Evolutionary conservation across 2,888 invertebrate genomes (phyloP).

Genomic region (Malthinus flaveolus): DNA sequence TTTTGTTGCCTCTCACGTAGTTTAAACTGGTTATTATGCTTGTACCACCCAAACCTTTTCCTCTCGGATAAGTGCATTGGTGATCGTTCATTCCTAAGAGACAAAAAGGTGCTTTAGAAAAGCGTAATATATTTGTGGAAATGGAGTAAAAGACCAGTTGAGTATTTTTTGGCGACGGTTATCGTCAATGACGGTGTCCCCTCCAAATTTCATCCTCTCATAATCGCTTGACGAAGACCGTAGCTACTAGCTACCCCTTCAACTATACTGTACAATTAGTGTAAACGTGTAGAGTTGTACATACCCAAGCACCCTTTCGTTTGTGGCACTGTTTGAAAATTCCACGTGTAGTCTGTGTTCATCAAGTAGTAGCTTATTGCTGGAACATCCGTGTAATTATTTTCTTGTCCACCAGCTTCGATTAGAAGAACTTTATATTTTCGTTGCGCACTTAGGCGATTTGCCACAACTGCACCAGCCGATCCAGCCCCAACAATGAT

Average conservation of each 20-base stretch:
- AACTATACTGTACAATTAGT: no score
- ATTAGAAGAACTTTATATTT: conserved; percentile 67
- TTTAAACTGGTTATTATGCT: conserved; percentile 31
- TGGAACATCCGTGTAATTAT: conserved; percentile 12
- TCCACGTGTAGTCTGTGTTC: conserved; percentile 8
- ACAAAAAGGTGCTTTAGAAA: neutral
- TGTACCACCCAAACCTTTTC: conserved; percentile 26
- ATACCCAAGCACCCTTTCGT: neutral
- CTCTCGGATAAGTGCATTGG: neutral
- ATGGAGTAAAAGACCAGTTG: neutral
- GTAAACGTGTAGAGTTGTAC: no score
- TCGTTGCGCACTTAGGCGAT: conserved; percentile 65
- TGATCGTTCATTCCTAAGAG: neutral
- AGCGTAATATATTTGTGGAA: neutral
- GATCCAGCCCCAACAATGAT: conserved; percentile 70
- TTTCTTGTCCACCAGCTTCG: conserved; percentile 60
- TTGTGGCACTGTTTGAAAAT: conserved; percentile 12
- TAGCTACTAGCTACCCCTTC: no score
- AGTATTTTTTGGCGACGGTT: no score
- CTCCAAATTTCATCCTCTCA: no score
- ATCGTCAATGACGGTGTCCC: no score
- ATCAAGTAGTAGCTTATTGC: neutral
- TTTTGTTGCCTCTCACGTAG: conserved; percentile 31
- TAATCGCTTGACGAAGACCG: no score
- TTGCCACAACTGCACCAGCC: conserved; percentile 67